Base-by-base conservation (phyloP, 2,888 invertebrate species). In the Bimastos eiseni region DNA sequence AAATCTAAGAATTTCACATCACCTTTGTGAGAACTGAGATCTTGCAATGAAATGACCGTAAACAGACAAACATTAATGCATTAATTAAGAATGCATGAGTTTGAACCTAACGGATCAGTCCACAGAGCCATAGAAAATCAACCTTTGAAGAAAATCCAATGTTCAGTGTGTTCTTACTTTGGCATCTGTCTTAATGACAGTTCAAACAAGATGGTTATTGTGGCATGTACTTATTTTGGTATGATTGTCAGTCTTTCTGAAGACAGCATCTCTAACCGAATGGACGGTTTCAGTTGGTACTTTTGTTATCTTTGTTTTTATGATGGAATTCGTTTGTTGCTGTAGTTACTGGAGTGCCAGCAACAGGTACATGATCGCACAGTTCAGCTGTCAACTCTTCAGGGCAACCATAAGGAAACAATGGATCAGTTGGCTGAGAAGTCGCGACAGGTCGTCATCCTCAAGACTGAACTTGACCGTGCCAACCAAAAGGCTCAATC, bases 381-480 rank as follows among this genome's bases (percentile, higher is more conserved):
- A 33, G 90, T 83, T 2, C 94, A 94, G 92, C 92, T 94, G 92
- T 93, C 94, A 84, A 94, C 94, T 30, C 93, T 94, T 44, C 94
- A 94, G 92, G 94, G 94, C 91, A 94, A 94, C 91, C 94, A 94
- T 92, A 94, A 94, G 91, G 95, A 95, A 92, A 93, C 94, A 41
- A 93, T 95, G 94, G 94, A 94, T 84, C 94, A 94, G 92, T 93
- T 95, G 38, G 93, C 92, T 33, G 94, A 94, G 30, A 94, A 94
- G 91, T 93, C 94, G 21, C 93, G 93, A 89, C 94, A 94, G 88
- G 93, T 94, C 91, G 94, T 94, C 90, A 92, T 93, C 30, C 92
- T 94, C 89, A 94, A 93, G 91, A 93, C 93, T 5, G 94, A 95
- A 91, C 90, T 94, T 13, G 93, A 94, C n/a, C 93, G 93, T 41